phyloP scores from a whole-genome alignment of 2,113 vertebrate genomes.

The Cololabis saira region DNA sequence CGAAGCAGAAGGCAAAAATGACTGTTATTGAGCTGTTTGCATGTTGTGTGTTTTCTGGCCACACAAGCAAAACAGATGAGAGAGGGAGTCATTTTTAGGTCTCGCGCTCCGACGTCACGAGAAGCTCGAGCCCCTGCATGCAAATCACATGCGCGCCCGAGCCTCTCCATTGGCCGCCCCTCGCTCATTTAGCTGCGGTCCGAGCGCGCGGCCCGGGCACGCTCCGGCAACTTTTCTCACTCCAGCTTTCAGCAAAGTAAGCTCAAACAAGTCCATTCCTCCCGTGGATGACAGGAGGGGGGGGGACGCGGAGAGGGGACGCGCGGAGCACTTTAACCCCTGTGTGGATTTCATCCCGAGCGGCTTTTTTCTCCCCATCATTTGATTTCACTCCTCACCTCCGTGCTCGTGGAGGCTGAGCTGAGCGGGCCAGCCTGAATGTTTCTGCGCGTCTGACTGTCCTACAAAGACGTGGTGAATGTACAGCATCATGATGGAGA shows the following conservation, averaged over 20 bases:
- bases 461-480: conserved; percentile 80
- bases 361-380: no score
- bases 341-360: conserved; percentile 42
- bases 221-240: conserved; percentile 72
- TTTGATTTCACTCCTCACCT: conserved; percentile 3
- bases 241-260: conserved; percentile 67
- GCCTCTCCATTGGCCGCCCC: conserved; percentile 87
- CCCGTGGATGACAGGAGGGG: conserved; percentile 60
- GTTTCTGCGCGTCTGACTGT: conserved; percentile 75
- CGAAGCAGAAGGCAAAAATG: background rate
- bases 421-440: conserved; percentile 68
- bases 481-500: conserved; percentile 99
- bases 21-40: conserved; percentile 23
- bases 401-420: conserved; percentile 22
- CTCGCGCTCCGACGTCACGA: conserved; percentile 88
- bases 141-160: conserved; percentile 85
- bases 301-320: background rate
- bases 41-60: conserved; percentile 17
- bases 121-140: conserved; percentile 84
- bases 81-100: conserved; percentile 66
- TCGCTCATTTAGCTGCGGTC: conserved; percentile 90
- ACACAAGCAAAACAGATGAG: conserved; percentile 50
- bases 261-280: conserved; percentile 49
- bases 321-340: conserved; percentile 26
- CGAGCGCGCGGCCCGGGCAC: conserved; percentile 88